Evolutionary conservation across 2,113 vertebrate genomes (phyloP).

Genomic region (Engystomops pustulosus): DNA sequence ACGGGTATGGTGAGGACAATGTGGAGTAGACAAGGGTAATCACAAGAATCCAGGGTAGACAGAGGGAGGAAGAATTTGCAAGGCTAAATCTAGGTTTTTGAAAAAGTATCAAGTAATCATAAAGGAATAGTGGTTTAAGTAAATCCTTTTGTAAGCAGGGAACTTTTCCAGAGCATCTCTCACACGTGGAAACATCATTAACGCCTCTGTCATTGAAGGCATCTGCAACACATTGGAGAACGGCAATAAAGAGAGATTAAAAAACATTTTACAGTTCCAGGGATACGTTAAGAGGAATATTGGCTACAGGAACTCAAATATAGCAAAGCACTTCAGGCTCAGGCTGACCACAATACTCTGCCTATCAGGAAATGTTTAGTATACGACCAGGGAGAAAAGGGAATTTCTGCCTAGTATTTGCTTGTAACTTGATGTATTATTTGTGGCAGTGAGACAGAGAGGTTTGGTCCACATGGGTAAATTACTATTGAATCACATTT

Average conservation of each 20-base stretch:
- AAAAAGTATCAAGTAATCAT: conserved; percentile 38
- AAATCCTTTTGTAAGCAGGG: conserved; percentile 52
- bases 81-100: conserved; percentile 6
- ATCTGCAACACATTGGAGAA: conserved; percentile 55
- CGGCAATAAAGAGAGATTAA: conserved; percentile 57
- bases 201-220: conserved; percentile 54
- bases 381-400: conserved; percentile 41
- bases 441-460: conserved; percentile 46
- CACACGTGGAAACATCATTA: conserved; percentile 58
- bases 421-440: conserved; percentile 44
- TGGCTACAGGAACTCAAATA: conserved; percentile 40
- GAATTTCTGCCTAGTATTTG: conserved; percentile 46
- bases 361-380: conserved; percentile 45
- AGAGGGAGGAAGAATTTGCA: background rate
- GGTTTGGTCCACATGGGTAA: conserved; percentile 39
- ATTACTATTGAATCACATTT: conserved; percentile 24
- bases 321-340: conserved; percentile 22
- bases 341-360: conserved; percentile 39
- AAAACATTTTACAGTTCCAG: conserved; percentile 52
- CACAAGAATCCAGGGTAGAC: background rate
- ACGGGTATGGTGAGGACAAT: background rate
- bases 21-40: conserved; percentile 1
- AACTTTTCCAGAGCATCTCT: conserved; percentile 48
- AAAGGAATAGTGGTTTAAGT: conserved; percentile 39
- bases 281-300: conserved; percentile 45